Evolutionary conservation across 2,888 invertebrate genomes (phyloP), one percentile per base, ranked within the genome.

Genomic region (Scrobipalpa costella): DNA sequence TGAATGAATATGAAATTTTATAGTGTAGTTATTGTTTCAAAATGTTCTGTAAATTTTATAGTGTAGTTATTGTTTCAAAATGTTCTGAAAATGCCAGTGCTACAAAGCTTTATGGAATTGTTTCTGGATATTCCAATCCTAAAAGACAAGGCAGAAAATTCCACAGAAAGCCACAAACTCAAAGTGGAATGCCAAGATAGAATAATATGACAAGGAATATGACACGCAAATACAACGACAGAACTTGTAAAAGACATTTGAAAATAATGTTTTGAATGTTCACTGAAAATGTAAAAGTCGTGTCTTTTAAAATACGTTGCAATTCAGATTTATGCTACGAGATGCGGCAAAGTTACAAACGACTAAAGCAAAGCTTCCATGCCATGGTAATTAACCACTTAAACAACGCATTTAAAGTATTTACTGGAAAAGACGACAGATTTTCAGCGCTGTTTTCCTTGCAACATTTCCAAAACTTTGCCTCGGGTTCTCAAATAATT

Each of bases 201-300:
- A 52, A 52, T 57, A 57, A 57, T 57, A 57, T 57, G 57, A 57
- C 57, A 57, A 34, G 57, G 57, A 57, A 57, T 36, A 38, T 57
- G 57, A 38, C 57, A 38, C 36, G 38, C 38, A 15, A 17, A 57
- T 34, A 57, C 34, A 13, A 57, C 15, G 17, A 17, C 6, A 38
- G n/a, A 38, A 34, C 11, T 17, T 38, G 17, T 17, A 57, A 17
- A 36, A 57, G 17, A 57, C 38, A 33, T 21, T 55, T 55, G 55
- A 7, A 15, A 33, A 27, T 55, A 15, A 57, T 11, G 36, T 7
- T 57, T 57, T 34, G 9, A 36, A 57, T 57, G 34, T 57, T 57
- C 7, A 36, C 7, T 17, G 57, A 34, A 57, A 57, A 57, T 19
- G 19, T 50, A 2, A 1, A 11, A 34, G 0, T 13, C 1, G 19